Conservation (phyloP, 2,113 vertebrate genomes). For the Cromileptes altivelis region DNA sequence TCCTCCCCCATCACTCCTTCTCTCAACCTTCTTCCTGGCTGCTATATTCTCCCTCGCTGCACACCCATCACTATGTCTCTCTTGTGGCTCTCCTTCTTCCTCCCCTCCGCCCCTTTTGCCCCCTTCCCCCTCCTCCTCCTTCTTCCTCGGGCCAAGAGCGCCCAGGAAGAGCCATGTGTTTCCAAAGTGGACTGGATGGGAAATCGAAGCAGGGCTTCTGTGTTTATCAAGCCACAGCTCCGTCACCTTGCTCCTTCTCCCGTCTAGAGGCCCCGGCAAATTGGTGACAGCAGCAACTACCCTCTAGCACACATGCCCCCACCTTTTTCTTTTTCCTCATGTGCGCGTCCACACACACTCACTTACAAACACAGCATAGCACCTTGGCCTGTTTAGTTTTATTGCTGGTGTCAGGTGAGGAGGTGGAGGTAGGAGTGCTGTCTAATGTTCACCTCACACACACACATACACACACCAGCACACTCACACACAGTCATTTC, state of each 20-base stretch:
- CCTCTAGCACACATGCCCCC: slow-evolving; percentile 73
- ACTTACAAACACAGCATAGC: slow-evolving; percentile 37
- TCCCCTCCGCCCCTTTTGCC: slow-evolving; percentile 14
- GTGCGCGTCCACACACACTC: slow-evolving; percentile 18
- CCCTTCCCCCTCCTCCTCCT: background rate
- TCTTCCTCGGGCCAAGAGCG: slow-evolving; percentile 56
- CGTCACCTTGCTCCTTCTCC: slow-evolving; percentile 85
- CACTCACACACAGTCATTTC: slow-evolving; percentile 74
- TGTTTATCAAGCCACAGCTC: slow-evolving; percentile 89
- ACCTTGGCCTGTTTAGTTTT: slow-evolving; percentile 82
- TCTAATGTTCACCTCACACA: slow-evolving; percentile 76
- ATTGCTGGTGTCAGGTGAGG: slow-evolving; percentile 83
- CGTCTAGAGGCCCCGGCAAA: slow-evolving; percentile 77
- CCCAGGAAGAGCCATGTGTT: slow-evolving; percentile 86
- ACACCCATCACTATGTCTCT: slow-evolving; percentile 65
- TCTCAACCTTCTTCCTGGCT: slow-evolving; percentile 35
- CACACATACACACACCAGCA: slow-evolving; percentile 53
- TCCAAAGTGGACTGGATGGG: slow-evolving; percentile 87
- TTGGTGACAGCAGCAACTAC: slow-evolving; percentile 84
- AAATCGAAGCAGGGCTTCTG: slow-evolving; percentile 86
- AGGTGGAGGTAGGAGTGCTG: slow-evolving; percentile 81
- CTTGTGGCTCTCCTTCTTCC: slow-evolving; percentile 43
- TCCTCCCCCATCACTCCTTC: slow-evolving; percentile 31
- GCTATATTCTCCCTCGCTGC: slow-evolving; percentile 54
- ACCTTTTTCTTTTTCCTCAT: slow-evolving; percentile 40